Base-by-base conservation (phyloP, 1,140 invertebrate genomes). In the Lepidurus couesii region DNA sequence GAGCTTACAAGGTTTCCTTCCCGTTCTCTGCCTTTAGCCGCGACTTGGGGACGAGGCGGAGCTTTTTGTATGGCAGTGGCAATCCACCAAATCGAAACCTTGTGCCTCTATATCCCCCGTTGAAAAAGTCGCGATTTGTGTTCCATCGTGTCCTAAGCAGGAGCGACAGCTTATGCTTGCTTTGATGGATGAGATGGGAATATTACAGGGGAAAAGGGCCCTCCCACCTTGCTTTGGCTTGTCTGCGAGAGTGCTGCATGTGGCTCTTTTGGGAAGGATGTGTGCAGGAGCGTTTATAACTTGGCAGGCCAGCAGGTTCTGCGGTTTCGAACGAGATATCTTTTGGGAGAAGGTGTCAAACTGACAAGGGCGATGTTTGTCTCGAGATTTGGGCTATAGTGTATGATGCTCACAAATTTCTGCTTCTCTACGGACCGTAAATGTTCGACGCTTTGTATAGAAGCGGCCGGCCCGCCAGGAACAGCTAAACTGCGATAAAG, bases 331-430 rank as follows among this genome's bases (percentile, higher is more conserved):
- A 65, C 53, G 53, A 65, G 53, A 65, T 65, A 65, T 65, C 53
- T 65, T 65, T 65, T 4, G 53, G 53, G 53, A 65, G 34, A 34
- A 34, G 53, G 53, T 65, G 53, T 65, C 53, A 65, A 65, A 65
- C 53, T 65, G 53, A 65, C 53, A 65, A 65, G 53, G 53, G 53
- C 53, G 53, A 65, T 65, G 53, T 65, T 65, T 65, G 53, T 65
- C 53, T 65, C 53, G n/a, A 21, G 53, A 65, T 65, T 65, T 65
- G 2, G 16, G 53, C 53, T 65, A 21, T 21, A 65, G 9, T 34
- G 34, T 65, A 65, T 65, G 53, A 65, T 65, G 53, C 53, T 16
- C 53, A 65, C 53, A 65, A 65, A 65, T 65, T 65, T 65, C 53
- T 65, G n/a, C 53, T 21, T 65, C 53, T 65, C 53, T 65, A 16